Percentiles rank a stretch among this genome's conserved stretches.
These are phyloP conservation scores for Sardinella longiceps DNA, from an alignment of 2,797 vertebrate species.

Conservation along the genomic window DNA sequence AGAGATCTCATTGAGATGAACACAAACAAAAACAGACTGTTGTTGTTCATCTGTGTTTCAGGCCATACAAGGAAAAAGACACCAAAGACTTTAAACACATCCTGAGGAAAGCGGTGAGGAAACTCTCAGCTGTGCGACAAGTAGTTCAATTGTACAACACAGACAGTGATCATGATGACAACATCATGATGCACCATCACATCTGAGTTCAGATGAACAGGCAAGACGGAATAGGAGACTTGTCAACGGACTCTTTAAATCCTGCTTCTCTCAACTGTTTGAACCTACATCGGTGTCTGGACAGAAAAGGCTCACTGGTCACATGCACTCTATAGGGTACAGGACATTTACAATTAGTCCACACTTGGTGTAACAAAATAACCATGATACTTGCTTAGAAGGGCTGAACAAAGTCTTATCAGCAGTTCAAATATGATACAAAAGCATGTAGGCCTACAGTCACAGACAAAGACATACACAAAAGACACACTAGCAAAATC, in stretches of 20 bases:
- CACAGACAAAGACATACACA: neutral
- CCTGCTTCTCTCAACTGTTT: neutral
- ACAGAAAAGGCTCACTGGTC: neutral
- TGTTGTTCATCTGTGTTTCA: slow-evolving; percentile 44
- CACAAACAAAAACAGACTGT: neutral
- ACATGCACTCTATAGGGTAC: neutral
- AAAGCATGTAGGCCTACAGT: neutral
- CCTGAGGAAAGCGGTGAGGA: slow-evolving; percentile 72
- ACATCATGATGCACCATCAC: slow-evolving; percentile 63
- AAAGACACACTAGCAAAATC: neutral
- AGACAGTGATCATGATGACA: slow-evolving; percentile 60
- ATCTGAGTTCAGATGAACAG: slow-evolving; percentile 46
- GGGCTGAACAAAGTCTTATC: neutral
- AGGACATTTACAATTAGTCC: neutral
- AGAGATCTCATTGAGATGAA: neutral
- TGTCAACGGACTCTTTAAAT: neutral
- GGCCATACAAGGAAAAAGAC: slow-evolving; percentile 51
- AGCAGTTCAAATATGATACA: neutral
- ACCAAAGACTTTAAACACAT: slow-evolving; percentile 61
- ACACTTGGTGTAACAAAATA: neutral
- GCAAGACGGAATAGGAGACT: neutral
- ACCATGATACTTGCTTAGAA: neutral
- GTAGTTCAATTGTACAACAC: slow-evolving; percentile 55
- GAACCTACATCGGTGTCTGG: neutral
- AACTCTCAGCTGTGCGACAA: slow-evolving; percentile 63